A percentile compares a stretch with the other conserved stretches of the same genome.
These are phyloP conservation scores for Serinus canaria DNA, from an alignment of 2,113 vertebrate genomes.

Conservation along the genomic window DNA sequence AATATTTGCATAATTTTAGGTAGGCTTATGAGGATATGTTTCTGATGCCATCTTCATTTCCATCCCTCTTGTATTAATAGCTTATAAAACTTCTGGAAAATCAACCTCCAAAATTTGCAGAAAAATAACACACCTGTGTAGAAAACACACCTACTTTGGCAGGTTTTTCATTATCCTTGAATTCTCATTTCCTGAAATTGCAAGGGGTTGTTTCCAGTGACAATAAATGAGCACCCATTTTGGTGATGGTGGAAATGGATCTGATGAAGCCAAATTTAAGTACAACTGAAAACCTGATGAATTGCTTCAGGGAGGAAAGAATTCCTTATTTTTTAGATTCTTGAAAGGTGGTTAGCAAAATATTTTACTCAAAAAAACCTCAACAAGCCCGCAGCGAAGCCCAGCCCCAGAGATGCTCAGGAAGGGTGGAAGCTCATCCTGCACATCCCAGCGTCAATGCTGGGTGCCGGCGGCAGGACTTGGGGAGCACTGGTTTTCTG, in stretches of 20 bases:
- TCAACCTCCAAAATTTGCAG: background rate
- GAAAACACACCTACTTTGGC: background rate
- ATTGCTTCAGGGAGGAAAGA: background rate
- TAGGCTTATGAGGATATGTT: background rate
- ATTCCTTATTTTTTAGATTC: background rate
- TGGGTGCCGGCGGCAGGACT: accelerated
- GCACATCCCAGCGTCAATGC: accelerated
- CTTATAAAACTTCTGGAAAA: background rate
- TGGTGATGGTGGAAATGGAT: background rate
- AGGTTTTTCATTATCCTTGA: background rate
- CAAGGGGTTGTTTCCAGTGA: background rate
- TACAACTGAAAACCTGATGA: background rate
- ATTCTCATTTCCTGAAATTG: background rate
- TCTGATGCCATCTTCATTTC: background rate
- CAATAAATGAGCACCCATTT: background rate
- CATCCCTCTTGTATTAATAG: background rate
- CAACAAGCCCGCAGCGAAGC: background rate
- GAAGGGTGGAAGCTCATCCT: background rate
- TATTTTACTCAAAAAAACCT: background rate
- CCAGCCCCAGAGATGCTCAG: background rate
- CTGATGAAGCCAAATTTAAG: background rate
- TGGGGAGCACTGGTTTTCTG: accelerated
- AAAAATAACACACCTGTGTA: background rate
- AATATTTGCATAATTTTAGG: background rate
- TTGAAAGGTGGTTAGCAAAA: background rate